Evolutionary conservation across 2,113 vertebrate species (phyloP).

Genomic region (Larimichthys polyactis): DNA sequence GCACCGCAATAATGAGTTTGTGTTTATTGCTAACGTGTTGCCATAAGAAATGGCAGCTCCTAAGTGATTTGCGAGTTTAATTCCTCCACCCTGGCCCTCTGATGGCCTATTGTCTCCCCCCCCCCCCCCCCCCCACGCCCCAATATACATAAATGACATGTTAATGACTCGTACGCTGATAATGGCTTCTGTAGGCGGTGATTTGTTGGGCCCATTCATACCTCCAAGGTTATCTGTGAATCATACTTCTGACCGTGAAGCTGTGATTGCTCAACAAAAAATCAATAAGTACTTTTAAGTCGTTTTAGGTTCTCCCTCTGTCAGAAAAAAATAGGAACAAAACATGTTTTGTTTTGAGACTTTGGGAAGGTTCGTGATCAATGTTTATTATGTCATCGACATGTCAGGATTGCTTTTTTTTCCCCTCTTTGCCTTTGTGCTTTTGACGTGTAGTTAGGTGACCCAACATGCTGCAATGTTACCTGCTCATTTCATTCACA

Average conservation of each 20-base stretch:
- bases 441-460: slow-evolving; percentile 8
- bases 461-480: not conserved
- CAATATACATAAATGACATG: slow-evolving; percentile 69
- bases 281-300: slow-evolving; percentile 37
- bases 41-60: slow-evolving; percentile 68
- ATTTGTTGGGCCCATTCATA: slow-evolving; percentile 56
- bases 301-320: slow-evolving; percentile 17
- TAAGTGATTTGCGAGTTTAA: slow-evolving; percentile 79
- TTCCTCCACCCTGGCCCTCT: slow-evolving; percentile 71
- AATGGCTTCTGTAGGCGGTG: slow-evolving; percentile 46
- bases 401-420: not conserved
- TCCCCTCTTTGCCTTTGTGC: slow-evolving; percentile 1
- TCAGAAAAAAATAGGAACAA: slow-evolving; percentile 32
- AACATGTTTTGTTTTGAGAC: slow-evolving; percentile 26
- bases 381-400: slow-evolving; percentile 35
- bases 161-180: slow-evolving; percentile 59
- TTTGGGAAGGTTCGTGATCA: slow-evolving; percentile 35
- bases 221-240: slow-evolving; percentile 62
- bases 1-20: slow-evolving; percentile 72
- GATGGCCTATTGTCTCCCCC: slow-evolving; percentile 60
- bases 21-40: slow-evolving; percentile 79
- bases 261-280: slow-evolving; percentile 35
- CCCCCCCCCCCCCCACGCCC: slow-evolving; percentile 30
- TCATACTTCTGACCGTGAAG: slow-evolving; percentile 31
- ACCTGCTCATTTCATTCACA: slow-evolving; percentile 9